Conservation (phyloP, 2,888 invertebrate species). For the Ormyrus rosae region DNA sequence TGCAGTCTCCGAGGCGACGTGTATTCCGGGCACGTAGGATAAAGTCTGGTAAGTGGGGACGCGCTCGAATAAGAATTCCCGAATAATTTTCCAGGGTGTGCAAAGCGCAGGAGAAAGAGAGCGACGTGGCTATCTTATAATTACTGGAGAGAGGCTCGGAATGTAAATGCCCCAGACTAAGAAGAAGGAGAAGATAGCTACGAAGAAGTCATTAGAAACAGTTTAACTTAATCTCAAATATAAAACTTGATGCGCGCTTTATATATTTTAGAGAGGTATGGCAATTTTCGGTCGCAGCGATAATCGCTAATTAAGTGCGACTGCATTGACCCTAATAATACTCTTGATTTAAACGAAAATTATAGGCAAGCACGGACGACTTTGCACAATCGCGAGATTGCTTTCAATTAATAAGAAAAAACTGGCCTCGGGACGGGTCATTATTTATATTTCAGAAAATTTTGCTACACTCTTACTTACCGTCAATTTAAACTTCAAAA, state of each 20-base stretch:
- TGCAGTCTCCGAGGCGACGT: conserved; percentile 26
- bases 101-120: conserved; percentile 18
- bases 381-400: conserved; percentile 52
- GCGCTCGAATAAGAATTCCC: conserved; percentile 63
- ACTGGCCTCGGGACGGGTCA: background rate
- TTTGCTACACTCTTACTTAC: background rate
- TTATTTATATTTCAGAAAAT: too few relatives aligned
- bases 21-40: conserved; percentile 63
- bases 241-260: conserved; percentile 53
- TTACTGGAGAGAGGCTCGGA: conserved; percentile 59
- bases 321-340: conserved; percentile 42
- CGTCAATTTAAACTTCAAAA: conserved; percentile 7
- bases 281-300: conserved; percentile 39
- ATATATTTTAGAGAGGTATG: background rate
- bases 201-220: conserved; percentile 59
- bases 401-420: conserved; percentile 52
- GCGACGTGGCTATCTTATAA: conserved; percentile 62
- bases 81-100: conserved; percentile 61
- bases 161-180: conserved; percentile 53
- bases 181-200: conserved; percentile 43
- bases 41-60: conserved; percentile 61
- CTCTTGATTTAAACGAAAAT: conserved; percentile 45
- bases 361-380: conserved; percentile 14
- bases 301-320: conserved; percentile 51
- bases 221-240: conserved; percentile 59